Conservation (phyloP, 2,113 vertebrate genomes). For the Dascyllus trimaculatus region DNA sequence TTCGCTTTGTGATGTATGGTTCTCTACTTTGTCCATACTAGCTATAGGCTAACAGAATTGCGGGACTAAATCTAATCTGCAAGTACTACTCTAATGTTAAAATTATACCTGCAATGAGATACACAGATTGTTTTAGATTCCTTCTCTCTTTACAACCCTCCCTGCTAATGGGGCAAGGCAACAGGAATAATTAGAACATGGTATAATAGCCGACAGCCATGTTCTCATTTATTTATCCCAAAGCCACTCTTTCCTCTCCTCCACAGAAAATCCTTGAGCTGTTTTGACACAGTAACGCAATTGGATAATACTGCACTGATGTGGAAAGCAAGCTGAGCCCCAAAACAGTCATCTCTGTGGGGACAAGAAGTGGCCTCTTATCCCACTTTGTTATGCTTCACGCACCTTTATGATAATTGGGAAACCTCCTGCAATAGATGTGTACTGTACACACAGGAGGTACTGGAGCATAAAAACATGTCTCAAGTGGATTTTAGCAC, state of each 20-base stretch:
- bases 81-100: background rate
- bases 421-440: slow-evolving; percentile 26
- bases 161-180: slow-evolving; percentile 42
- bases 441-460: background rate
- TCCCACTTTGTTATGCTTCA: slow-evolving; percentile 31
- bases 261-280: slow-evolving; percentile 15
- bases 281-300: slow-evolving; percentile 14
- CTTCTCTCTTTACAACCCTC: slow-evolving; percentile 27
- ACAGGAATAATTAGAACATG: slow-evolving; percentile 60
- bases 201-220: slow-evolving; percentile 47
- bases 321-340: slow-evolving; percentile 51
- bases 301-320: slow-evolving; percentile 39
- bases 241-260: slow-evolving; percentile 20
- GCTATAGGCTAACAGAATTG: too few relatives aligned
- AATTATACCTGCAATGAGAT: background rate
- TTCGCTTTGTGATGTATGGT: too few relatives aligned
- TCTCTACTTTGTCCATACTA: too few relatives aligned
- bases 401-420: slow-evolving; percentile 33
- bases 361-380: slow-evolving; percentile 40
- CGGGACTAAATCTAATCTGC: background rate
- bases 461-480: slow-evolving; percentile 12
- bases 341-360: slow-evolving; percentile 19
- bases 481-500: slow-evolving; percentile 34
- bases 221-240: slow-evolving; percentile 57
- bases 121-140: background rate